Base-by-base conservation (phyloP, 2,888 invertebrate species). In the Eremobia ochroleuca region DNA sequence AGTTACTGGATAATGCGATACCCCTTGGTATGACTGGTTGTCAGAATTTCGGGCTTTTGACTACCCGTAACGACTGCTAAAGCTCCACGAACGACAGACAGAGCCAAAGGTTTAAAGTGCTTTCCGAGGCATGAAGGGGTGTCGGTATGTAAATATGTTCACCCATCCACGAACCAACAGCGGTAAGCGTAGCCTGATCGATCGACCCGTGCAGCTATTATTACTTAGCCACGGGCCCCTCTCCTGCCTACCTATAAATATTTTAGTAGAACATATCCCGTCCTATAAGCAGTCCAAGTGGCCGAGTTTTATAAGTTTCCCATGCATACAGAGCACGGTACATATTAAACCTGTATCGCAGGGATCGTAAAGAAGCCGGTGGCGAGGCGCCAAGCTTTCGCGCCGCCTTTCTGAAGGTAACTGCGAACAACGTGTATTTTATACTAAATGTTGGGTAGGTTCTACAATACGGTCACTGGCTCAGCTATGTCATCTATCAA, bases 301-400 rank as follows among this genome's bases (percentile, higher is more conserved):
- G 58, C 73, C 87, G 73, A 86, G 82, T 89, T 82, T 89, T 83
- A 79, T 77, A 79, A 81, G 82, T 78, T 78, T 81, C 81, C 67
- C 83, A 69, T 82, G 66, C 74, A 85, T 83, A 81, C 83, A 61
- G 82, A 87, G 76, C 78, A 76, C 74, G 73, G 70, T 76, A 79
- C 75, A 81, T 91, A 87, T 85, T 89, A 85, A 81, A 88, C 86
- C 90, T 87, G 86, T 89, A 88, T 88, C 77, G 72, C 86, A 79
- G 77, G 86, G 86, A 85, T 90, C 88, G 88, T 91, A 91, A 92
- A 90, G 85, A 86, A 88, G 83, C 80, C 79, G 86, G 89, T 93
- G 92, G 93, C 91, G 70, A 49, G 71, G 73, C 86, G 93, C 93
- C 93, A 93, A 90, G 87, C 87, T 85, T 86, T 88, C 87, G 87